Evolutionary conservation across 1,140 invertebrate genomes (phyloP).

Genomic region (Papilio glaucus): DNA sequence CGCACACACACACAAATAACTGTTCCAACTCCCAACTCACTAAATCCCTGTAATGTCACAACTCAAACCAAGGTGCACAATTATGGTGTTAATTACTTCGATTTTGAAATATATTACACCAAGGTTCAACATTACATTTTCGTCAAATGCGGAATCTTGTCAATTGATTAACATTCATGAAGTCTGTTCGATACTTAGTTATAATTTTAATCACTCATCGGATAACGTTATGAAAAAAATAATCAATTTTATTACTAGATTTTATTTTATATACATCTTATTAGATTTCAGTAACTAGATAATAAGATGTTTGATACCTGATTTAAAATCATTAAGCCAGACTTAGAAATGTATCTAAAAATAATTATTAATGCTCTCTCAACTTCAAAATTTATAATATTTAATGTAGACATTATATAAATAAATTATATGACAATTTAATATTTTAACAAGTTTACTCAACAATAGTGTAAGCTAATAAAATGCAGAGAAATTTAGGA

Average conservation of each 20-base stretch:
- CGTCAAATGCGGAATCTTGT: constrained; percentile 6
- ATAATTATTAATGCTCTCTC: no score
- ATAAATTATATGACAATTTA: no score
- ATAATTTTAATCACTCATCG: background rate
- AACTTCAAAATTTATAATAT: no score
- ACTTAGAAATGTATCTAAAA: no score
- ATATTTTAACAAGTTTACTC: background rate
- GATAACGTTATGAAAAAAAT: no score
- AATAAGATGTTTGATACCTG: no score
- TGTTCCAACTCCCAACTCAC: constrained; percentile 62
- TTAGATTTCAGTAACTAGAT: background rate
- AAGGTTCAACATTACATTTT: constrained; percentile 17
- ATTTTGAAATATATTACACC: constrained; percentile 37
- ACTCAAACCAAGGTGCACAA: constrained; percentile 39
- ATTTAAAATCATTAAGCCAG: no score
- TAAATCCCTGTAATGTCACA: constrained; percentile 64
- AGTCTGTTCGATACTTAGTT: background rate
- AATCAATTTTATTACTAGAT: no score
- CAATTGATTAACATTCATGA: background rate
- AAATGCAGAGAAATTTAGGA: background rate
- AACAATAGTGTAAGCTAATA: background rate
- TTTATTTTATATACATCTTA: background rate
- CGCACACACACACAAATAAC: constrained; percentile 72
- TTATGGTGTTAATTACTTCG: constrained; percentile 40
- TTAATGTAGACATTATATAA: no score